These are phyloP conservation scores for Etheostoma cragini DNA, from an alignment of 2,113 vertebrate species.

Conservation along the genomic window DNA sequence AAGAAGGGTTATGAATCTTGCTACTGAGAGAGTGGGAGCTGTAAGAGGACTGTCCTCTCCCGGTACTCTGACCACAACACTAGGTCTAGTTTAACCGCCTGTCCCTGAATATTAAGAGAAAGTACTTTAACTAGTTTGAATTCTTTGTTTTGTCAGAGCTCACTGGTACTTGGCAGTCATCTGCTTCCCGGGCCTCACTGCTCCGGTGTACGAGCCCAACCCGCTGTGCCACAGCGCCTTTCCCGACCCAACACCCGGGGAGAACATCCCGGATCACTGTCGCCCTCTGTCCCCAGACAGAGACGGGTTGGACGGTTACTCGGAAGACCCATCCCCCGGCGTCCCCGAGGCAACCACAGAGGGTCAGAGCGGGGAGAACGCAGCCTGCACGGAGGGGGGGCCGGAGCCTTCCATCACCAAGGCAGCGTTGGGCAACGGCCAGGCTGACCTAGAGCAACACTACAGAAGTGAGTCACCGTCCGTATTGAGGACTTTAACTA, in stretches of 20 bases:
- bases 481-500: background rate
- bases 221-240: constrained; percentile 81
- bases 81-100: too few relatives aligned
- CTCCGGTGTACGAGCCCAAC: constrained; percentile 88
- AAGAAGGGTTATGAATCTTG: too few relatives aligned
- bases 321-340: constrained; percentile 44
- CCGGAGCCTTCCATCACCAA: constrained; percentile 21
- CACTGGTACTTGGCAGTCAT: constrained; percentile 99
- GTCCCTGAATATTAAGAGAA: too few relatives aligned
- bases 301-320: constrained; percentile 48
- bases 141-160: constrained; percentile 82
- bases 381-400: background rate
- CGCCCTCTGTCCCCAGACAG: constrained; percentile 72
- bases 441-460: constrained; percentile 35
- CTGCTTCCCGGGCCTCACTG: constrained; percentile 95
- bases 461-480: constrained; percentile 72
- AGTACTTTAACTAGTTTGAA: background rate
- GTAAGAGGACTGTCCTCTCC: too few relatives aligned
- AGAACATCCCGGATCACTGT: constrained; percentile 83
- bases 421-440: background rate
- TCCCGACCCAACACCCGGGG: constrained; percentile 69
- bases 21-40: too few relatives aligned
- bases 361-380: constrained; percentile 50
- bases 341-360: constrained; percentile 71
- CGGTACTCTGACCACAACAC: too few relatives aligned